A percentile compares a stretch with the other conserved stretches of the same genome.
Evolutionary conservation across 2,888 invertebrate genomes (phyloP).

Genomic region (Megamerina dolium): DNA sequence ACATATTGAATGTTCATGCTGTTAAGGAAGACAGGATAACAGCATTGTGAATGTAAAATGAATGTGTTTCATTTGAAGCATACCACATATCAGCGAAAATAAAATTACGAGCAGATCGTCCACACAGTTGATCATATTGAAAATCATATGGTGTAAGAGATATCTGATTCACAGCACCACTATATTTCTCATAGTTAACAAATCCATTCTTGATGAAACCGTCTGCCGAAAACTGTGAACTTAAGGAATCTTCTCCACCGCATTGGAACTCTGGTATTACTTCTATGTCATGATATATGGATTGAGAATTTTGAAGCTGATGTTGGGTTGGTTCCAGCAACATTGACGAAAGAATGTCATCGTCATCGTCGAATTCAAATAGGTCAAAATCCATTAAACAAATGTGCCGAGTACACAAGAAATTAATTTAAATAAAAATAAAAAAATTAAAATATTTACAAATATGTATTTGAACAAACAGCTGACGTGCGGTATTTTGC

Average conservation of each 20-base stretch:
- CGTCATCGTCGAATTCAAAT: conserved; percentile 47
- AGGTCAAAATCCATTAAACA: conserved; percentile 45
- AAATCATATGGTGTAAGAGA: conserved; percentile 32
- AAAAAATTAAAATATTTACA: conserved; percentile 8
- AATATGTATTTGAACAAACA: conserved; percentile 12
- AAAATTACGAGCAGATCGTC: too few relatives aligned
- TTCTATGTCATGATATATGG: conserved; percentile 10
- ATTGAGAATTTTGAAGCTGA: conserved; percentile 1
- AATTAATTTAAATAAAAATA: background rate
- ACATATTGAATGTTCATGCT: conserved; percentile 43
- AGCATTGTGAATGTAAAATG: too few relatives aligned
- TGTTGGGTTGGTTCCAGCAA: conserved; percentile 34
- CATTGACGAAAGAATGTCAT: conserved; percentile 37
- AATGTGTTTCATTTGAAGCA: too few relatives aligned
- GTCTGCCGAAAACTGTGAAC: conserved; percentile 29
- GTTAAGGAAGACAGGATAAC: too few relatives aligned
- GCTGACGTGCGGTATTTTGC: conserved; percentile 14
- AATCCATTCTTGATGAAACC: conserved; percentile 38
- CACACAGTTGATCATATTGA: conserved; percentile 24
- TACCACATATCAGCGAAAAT: too few relatives aligned
- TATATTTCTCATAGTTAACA: conserved; percentile 15
- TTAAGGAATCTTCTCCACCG: conserved; percentile 36
- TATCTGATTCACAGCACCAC: conserved; percentile 20
- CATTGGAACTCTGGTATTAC: conserved; percentile 41
- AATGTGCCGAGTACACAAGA: conserved; percentile 1